Base-by-base conservation (phyloP, 1,140 invertebrate species). In the Brachionus asplanchnoidis region DNA sequence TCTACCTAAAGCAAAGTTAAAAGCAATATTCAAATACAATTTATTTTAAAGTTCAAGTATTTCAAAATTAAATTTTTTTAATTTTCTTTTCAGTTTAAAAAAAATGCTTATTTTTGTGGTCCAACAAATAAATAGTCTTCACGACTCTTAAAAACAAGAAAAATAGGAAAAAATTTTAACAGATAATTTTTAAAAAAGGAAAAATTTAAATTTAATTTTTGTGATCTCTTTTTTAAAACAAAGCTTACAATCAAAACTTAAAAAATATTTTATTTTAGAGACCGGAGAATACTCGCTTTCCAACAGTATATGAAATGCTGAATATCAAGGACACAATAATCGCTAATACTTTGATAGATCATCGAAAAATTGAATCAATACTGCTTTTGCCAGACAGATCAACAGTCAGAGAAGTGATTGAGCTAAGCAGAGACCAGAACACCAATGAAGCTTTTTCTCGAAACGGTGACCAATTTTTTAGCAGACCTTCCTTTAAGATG, bases 341-440 rank as follows among this genome's bases (percentile, higher is more conserved):
- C 1, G 92, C 93, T 73, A 97, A 97, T 90, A 93, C 92, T 86
- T 90, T 97, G 2, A 94, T 97, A 85, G 95, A 97, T 91, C 93
- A 93, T 88, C 85, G 88, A 77, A 86, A 86, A 36, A 86, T 90
- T 44, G 89, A 90, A 84, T 87, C 85, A 84, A 87, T 90, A 23
- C 78, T 90, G 8, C 86, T 89, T 5, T 89, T 90, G 40, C 86
- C 87, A 28, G 87, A 89, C 75, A 80, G 86, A 17, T 82, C 75
- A 66, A 86, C 87, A 50, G 89, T 89, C 2, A 73, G 87, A 53
- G 66, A 87, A n/a, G 85, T 90, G 5, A 89, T 90, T 87, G 85
- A 87, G 73, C 85, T 86, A 84, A 83, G n/a, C 14, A 86, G 87
- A n/a, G 87, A 87, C 14, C 42, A 60, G 20, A 87, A 88, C 82